Evolutionary conservation across 2,888 invertebrate species (phyloP).

Genomic region (Microplitis deprimator): DNA sequence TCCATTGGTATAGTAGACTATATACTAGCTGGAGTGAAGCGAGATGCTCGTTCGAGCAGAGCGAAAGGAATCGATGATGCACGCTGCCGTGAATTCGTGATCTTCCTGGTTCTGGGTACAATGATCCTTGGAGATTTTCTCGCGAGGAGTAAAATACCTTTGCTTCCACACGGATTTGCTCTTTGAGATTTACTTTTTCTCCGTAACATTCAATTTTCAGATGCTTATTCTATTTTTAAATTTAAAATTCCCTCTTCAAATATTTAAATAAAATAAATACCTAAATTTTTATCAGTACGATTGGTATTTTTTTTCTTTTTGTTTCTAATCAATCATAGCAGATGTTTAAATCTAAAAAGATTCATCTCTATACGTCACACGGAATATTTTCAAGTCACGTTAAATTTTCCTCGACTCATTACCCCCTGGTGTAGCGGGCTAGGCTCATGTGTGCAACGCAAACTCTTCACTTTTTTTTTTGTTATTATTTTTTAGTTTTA

Average conservation of each 20-base stretch:
- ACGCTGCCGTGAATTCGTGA: constrained; percentile 55
- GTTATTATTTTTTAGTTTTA: constrained; percentile 28
- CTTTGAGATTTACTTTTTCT: constrained; percentile 5
- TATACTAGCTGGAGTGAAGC: constrained; percentile 38
- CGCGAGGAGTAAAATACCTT: constrained; percentile 26
- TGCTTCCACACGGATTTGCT: constrained; percentile 13
- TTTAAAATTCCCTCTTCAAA: no score
- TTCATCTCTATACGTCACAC: constrained; percentile 7
- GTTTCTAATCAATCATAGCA: not conserved
- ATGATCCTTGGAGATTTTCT: constrained; percentile 23
- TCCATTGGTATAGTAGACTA: not conserved
- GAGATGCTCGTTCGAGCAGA: constrained; percentile 48
- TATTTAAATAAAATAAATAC: no score
- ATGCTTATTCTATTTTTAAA: not conserved
- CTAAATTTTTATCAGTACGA: no score
- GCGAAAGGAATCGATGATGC: constrained; percentile 53
- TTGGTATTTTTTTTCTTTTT: no score
- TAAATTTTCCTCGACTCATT: constrained; percentile 54
- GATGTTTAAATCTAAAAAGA: constrained; percentile 22
- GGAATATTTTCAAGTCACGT: constrained; percentile 39
- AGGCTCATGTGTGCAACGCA: constrained; percentile 24
- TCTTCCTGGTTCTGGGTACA: constrained; percentile 40
- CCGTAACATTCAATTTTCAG: not conserved
- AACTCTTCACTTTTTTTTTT: constrained; percentile 1
- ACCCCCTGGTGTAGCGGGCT: constrained; percentile 40